Evolutionary conservation across 2,113 vertebrate species (phyloP).

Genomic region (Sander lucioperca): DNA sequence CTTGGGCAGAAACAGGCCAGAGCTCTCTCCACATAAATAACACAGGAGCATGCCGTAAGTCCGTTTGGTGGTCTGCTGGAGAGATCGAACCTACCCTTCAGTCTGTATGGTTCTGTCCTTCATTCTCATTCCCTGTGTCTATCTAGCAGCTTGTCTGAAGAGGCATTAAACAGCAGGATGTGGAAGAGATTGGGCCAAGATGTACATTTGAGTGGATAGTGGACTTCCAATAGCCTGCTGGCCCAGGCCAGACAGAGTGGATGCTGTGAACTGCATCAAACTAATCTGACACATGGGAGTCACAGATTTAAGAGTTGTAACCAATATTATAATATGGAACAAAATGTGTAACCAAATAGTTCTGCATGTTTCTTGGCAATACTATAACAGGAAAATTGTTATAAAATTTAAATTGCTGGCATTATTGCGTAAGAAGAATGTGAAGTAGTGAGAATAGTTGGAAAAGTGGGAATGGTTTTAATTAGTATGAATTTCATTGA

Average conservation of each 20-base stretch:
- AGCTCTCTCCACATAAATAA: slow-evolving; percentile 81
- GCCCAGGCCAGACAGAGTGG: slow-evolving; percentile 52
- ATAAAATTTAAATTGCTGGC: no score
- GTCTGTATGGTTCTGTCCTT: slow-evolving; percentile 56
- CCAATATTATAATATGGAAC: slow-evolving; percentile 30
- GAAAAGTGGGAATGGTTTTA: no score
- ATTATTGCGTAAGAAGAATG: no score
- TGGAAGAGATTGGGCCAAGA: slow-evolving; percentile 68
- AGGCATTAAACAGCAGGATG: slow-evolving; percentile 75
- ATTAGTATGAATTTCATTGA: no score
- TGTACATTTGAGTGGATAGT: slow-evolving; percentile 69
- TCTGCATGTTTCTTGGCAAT: slow-evolving; percentile 21
- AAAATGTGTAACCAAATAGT: slow-evolving; percentile 46
- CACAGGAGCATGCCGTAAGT: slow-evolving; percentile 74
- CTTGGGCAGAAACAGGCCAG: slow-evolving; percentile 73
- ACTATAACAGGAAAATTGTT: background rate
- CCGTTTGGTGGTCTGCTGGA: slow-evolving; percentile 80
- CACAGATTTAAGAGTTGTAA: slow-evolving; percentile 51
- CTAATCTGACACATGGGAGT: slow-evolving; percentile 68
- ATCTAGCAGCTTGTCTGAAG: slow-evolving; percentile 64
- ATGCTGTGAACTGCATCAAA: slow-evolving; percentile 62
- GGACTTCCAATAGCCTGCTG: slow-evolving; percentile 73
- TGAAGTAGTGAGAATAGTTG: no score
- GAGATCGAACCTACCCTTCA: slow-evolving; percentile 70
- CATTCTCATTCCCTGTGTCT: slow-evolving; percentile 57